These are phyloP conservation scores for Mobula birostris DNA, from an alignment of 2,113 vertebrate species.

Conservation along the genomic window DNA sequence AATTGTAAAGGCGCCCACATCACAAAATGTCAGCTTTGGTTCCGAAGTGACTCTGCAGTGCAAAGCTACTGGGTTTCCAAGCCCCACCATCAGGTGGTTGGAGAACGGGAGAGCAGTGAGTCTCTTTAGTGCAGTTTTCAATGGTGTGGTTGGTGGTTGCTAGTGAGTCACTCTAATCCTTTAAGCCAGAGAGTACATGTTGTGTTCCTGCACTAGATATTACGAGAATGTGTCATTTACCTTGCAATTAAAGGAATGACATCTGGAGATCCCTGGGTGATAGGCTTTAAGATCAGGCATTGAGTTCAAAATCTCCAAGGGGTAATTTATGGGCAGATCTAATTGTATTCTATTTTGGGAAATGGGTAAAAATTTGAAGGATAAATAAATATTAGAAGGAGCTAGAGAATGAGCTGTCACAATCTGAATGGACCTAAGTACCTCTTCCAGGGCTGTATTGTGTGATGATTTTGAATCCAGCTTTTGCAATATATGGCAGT, in stretches of 20 bases:
- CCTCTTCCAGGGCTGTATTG: background rate
- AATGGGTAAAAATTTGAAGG: background rate
- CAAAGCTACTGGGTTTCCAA: conserved; percentile 78
- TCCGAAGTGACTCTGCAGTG: conserved; percentile 79
- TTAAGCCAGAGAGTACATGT: background rate
- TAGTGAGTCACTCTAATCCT: background rate
- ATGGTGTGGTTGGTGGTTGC: too few species aligned
- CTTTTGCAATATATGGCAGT: background rate
- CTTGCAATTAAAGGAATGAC: background rate
- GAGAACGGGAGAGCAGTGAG: conserved; percentile 93
- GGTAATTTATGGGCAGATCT: too few species aligned
- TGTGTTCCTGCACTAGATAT: background rate
- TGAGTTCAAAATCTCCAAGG: too few species aligned
- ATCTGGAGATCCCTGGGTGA: too few species aligned
- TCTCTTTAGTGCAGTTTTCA: conserved; percentile 40
- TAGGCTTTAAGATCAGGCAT: too few species aligned
- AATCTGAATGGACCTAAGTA: background rate
- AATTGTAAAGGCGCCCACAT: conserved; percentile 82
- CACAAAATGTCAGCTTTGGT: conserved; percentile 79
- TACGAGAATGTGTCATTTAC: background rate
- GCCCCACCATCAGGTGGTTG: conserved; percentile 85
- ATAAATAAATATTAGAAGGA: too few species aligned
- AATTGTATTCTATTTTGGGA: background rate
- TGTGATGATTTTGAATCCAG: background rate
- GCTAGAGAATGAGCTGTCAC: background rate